Base-by-base conservation (phyloP, 2,113 vertebrate species). In the Pedetes capensis region DNA sequence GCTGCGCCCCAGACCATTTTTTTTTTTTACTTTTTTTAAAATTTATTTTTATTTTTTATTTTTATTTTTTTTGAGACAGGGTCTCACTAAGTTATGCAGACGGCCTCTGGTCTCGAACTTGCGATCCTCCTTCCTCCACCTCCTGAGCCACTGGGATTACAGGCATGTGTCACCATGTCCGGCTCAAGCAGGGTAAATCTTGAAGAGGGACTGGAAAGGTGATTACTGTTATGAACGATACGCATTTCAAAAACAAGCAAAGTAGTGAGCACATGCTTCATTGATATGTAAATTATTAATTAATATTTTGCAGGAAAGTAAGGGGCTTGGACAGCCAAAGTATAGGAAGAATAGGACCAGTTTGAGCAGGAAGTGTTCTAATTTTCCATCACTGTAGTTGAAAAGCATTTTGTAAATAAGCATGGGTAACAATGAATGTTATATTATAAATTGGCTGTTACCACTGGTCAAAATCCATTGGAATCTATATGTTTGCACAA, bases 401-500 rank as follows among this genome's bases (percentile, higher is more conserved):
- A 63, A 66, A 23, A 81, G 14, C 29, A 57, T 78, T 95, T 94
- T 95, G 80, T 49, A 78, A 93, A 82, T 11, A 49, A 78, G 22
- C 61, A 13, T n/a, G 66, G 34, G 13, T 91, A 86, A 66, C 59
- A 75, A 29, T 75, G 75, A 74, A 87, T 4, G 9, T 59, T 61
- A 78, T 29, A 74, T 61, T 82, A 69, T 27, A 91, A 91, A 6
- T 57, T 82, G 49, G 23, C 85, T 90, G 25, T 93, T 87, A 59
- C 20, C 47, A 42, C 0, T 10, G 61, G 66, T 89, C 89, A 64
- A 47, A 89, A 71, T 90, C 91, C 61, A 9, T 81, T 92, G 68
- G 75, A 97, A 91, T 32, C 16, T 89, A 64, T 47, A 76, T 14
- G 68, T 95, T 92, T 51, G 49, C 20, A 12, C 66, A 95, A 97